A percentile compares a stretch with the other conserved stretches of the same genome.
These are phyloP conservation scores for Xenopus borealis DNA, from an alignment of 2,113 vertebrate species.

Conservation along the genomic window DNA sequence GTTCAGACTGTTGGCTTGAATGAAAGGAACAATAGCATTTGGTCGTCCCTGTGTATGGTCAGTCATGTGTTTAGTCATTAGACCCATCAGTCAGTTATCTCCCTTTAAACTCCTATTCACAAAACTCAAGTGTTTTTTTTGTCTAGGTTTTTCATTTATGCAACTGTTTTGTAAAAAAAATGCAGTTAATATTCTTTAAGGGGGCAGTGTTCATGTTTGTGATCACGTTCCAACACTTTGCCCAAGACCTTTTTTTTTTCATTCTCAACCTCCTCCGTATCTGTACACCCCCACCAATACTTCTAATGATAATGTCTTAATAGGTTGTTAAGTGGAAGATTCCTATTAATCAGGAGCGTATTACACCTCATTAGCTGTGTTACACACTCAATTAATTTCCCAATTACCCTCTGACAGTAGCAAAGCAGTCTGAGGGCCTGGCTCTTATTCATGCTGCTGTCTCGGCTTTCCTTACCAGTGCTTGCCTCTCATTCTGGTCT, in stretches of 20 bases:
- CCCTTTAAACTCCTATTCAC: too few relatives aligned
- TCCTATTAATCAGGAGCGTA: slow-evolving; percentile 48
- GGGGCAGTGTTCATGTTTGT: too few relatives aligned
- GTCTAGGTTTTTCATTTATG: too few relatives aligned
- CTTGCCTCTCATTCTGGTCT: background rate
- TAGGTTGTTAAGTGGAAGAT: slow-evolving; percentile 46
- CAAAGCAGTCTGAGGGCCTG: slow-evolving; percentile 52
- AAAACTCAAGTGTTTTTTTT: too few relatives aligned
- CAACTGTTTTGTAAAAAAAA: too few relatives aligned
- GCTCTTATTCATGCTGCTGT: slow-evolving; percentile 34
- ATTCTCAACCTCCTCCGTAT: background rate
- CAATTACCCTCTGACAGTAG: slow-evolving; percentile 54
- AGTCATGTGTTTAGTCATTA: too few relatives aligned
- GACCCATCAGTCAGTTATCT: too few relatives aligned
- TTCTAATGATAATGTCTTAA: slow-evolving; percentile 47
- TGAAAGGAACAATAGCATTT: too few relatives aligned
- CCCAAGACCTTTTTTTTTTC: background rate
- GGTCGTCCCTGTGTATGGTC: too few relatives aligned
- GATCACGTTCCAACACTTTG: background rate
- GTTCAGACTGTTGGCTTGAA: too few relatives aligned
- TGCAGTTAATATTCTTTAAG: too few relatives aligned
- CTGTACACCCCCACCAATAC: slow-evolving; percentile 13
- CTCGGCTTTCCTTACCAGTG: background rate
- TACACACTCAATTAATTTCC: slow-evolving; percentile 63
- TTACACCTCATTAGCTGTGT: slow-evolving; percentile 58